Conservation (phyloP, 2,113 vertebrate species). For the Xenus cinereus region DNA sequence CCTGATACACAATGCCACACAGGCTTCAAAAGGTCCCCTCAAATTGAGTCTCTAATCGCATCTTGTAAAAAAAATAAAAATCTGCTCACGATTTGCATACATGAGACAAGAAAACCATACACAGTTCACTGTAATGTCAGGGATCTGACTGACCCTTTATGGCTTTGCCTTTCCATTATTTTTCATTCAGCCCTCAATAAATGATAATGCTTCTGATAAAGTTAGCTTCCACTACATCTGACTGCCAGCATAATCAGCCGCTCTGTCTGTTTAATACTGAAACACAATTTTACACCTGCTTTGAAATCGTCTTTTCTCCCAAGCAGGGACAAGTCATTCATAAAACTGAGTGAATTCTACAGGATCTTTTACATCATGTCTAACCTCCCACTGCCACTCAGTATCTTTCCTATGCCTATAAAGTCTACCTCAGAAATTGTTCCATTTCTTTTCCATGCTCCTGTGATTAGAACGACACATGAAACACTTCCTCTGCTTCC, state of each 20-base stretch:
- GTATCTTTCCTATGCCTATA: background rate
- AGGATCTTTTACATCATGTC: background rate
- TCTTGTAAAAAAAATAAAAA: background rate
- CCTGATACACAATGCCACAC: background rate
- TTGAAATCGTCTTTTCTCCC: background rate
- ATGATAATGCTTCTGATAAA: background rate
- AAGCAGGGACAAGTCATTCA: background rate
- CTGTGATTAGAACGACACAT: background rate
- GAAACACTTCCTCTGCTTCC: background rate
- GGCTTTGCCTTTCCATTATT: background rate
- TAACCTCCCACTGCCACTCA: background rate
- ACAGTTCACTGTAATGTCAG: background rate
- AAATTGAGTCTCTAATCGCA: background rate
- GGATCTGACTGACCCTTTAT: background rate
- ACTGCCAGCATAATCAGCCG: background rate
- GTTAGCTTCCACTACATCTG: background rate
- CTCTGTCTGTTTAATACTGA: background rate
- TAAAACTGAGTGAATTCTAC: background rate
- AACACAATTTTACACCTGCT: background rate
- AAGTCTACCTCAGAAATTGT: background rate
- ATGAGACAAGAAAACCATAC: background rate
- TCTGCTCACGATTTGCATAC: background rate
- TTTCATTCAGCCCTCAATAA: background rate
- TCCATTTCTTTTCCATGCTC: background rate
- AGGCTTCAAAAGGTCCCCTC: background rate